Base-by-base conservation (phyloP, 2,113 vertebrate species). In the Saccopteryx bilineata region DNA sequence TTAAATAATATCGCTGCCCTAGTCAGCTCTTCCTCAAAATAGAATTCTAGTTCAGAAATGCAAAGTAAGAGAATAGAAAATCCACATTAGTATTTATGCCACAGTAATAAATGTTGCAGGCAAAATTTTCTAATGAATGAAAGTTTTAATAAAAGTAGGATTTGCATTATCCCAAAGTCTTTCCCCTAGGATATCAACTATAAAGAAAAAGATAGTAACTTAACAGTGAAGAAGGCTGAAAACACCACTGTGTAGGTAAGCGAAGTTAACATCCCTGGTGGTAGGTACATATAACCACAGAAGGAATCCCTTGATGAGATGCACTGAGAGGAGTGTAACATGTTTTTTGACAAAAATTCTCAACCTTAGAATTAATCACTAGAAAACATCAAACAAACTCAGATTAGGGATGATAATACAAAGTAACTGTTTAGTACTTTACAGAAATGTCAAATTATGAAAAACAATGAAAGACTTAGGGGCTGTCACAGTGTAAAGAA, bases 1-100 rank as follows among this genome's bases (percentile, higher is more conserved):
- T 48, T 61, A 60, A 10, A 81, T 65, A 56, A 74, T 31, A 24
- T 72, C 19, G 12, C 58, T 61, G 1, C 48, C 11, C 3, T 63
- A 9, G 11, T 75, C 52, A 74, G 28, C 31, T 68, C 21, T 87
- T 83, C 56, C 24, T 90, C 28, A 87, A 3, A 68, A 61, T 74
- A n/a, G 9, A 71, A 81, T 39, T 83, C 39, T 95, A 83, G 88
- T 39, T 61, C 39, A 82, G 69, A 76, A 58, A 82, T 60, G 23
- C 18, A 76, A 54, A 86, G n/a, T 2, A n/a, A 93, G 85, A 72
- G 61, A 89, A 84, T 9, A 83, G 74, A 82, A 33, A 66, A 82
- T 82, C 26, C 17, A 0, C 12, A 54, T 66, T 72, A 76, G 58
- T 63, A 48, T 82, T 63, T 82, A 74, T 14, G 60, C 13, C 18